Evolutionary conservation across 2,888 invertebrate species (phyloP).

Genomic region (Tenthredo distinguenda): DNA sequence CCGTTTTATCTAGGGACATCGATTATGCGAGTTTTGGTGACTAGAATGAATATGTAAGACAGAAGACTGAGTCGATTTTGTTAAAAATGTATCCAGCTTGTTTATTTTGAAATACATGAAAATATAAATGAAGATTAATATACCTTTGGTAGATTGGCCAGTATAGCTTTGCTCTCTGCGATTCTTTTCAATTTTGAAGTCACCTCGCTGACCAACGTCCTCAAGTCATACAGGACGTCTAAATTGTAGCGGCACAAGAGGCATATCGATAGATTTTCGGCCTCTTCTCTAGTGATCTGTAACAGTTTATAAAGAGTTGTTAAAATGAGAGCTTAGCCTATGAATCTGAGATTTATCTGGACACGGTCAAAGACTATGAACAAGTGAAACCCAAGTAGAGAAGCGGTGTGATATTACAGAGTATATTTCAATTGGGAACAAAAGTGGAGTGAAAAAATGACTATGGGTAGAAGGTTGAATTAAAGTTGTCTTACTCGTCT

Average conservation of each 20-base stretch:
- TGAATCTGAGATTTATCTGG: slow-evolving; percentile 11
- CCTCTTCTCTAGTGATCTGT: slow-evolving; percentile 36
- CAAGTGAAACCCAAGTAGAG: slow-evolving; percentile 21
- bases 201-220: slow-evolving; percentile 62
- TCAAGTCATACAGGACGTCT: slow-evolving; percentile 72
- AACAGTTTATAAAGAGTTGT: neutral
- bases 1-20: neutral
- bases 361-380: slow-evolving; percentile 13
- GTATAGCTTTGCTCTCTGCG: slow-evolving; percentile 59
- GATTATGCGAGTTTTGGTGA: neutral
- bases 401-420: slow-evolving; percentile 23
- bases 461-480: neutral
- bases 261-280: slow-evolving; percentile 65
- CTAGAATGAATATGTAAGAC: neutral
- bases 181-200: slow-evolving; percentile 59
- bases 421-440: slow-evolving; percentile 2
- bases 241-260: slow-evolving; percentile 72
- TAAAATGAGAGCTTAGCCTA: neutral
- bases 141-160: slow-evolving; percentile 69
- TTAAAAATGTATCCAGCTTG: neutral
- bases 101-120: neutral
- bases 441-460: neutral
- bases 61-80: neutral
- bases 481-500: slow-evolving; percentile 64
- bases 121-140: neutral